Percentiles rank a stretch among this genome's conserved stretches.
phyloP scores from a whole-genome alignment of 2,797 vertebrate genomes.

The Pyrocephalus nanus region DNA sequence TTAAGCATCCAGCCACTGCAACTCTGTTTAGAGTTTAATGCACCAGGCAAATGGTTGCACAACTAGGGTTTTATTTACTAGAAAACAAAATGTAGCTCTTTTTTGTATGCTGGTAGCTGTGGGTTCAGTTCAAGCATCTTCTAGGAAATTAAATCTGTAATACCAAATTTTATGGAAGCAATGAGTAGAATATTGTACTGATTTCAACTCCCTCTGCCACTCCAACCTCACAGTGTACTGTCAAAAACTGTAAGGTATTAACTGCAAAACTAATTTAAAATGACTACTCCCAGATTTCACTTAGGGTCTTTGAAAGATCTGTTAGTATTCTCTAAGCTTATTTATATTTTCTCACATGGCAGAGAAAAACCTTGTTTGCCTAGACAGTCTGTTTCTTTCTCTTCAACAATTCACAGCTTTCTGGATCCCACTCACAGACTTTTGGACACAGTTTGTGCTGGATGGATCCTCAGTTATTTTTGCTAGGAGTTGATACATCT shows the following conservation, averaged over 20 bases:
- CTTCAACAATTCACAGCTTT: not conserved
- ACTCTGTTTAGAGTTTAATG: not conserved
- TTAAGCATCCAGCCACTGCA: not conserved
- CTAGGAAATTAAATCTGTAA: not conserved
- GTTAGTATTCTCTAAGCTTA: not conserved
- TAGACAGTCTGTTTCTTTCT: not conserved
- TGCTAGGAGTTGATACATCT: not conserved
- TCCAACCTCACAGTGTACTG: not conserved
- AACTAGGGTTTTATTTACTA: not conserved
- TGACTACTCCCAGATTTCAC: not conserved
- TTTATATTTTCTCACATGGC: not conserved
- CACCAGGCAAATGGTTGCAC: not conserved
- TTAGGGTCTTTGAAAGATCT: not conserved
- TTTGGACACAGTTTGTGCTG: not conserved
- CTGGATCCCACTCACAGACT: constrained; percentile 6
- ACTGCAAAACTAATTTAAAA: constrained; percentile 4
- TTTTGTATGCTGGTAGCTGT: not conserved
- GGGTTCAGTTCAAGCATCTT: not conserved
- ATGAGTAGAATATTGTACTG: not conserved
- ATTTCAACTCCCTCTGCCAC: not conserved
- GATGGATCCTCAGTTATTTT: not conserved
- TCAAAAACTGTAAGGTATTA: not conserved
- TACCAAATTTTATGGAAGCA: not conserved
- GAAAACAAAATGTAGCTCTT: not conserved
- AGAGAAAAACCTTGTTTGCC: not conserved